Conservation (phyloP, 2,888 invertebrate species). For the Drosophila tanythrix region DNA sequence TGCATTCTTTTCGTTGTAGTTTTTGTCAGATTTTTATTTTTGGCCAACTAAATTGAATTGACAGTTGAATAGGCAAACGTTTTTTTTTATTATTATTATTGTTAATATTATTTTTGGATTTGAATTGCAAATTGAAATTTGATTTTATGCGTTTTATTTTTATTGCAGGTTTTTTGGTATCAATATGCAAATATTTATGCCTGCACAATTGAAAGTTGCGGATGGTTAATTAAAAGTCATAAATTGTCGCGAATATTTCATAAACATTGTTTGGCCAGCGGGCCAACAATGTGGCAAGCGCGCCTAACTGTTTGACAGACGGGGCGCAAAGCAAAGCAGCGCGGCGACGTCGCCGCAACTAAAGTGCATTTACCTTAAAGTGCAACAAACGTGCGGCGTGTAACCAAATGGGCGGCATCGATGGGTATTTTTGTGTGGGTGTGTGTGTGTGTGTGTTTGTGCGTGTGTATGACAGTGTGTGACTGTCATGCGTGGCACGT, state of each 20-base stretch:
- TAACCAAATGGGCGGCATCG: constrained; percentile 52
- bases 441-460: constrained; percentile 12
- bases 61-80: constrained; percentile 62
- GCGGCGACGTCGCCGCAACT: constrained; percentile 26
- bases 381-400: constrained; percentile 55
- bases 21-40: constrained; percentile 19
- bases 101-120: background rate
- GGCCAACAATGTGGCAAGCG: constrained; percentile 18
- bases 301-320: constrained; percentile 43
- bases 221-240: constrained; percentile 73
- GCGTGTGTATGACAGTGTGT: constrained; percentile 36
- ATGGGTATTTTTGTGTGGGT: background rate
- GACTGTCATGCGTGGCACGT: constrained; percentile 72
- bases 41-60: constrained; percentile 64
- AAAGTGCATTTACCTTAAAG: constrained; percentile 81
- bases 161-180: constrained; percentile 39
- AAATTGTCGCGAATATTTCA: constrained; percentile 69
- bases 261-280: constrained; percentile 14
- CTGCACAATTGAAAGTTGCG: constrained; percentile 56
- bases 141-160: constrained; percentile 12
- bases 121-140: constrained; percentile 5
- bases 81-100: background rate
- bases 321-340: background rate
- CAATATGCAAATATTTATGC: constrained; percentile 67
- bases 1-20: constrained; percentile 13